Evolutionary conservation across 2,797 vertebrate genomes (phyloP), one percentile per base, ranked within the genome.

Genomic region (Rachycentron canadum): DNA sequence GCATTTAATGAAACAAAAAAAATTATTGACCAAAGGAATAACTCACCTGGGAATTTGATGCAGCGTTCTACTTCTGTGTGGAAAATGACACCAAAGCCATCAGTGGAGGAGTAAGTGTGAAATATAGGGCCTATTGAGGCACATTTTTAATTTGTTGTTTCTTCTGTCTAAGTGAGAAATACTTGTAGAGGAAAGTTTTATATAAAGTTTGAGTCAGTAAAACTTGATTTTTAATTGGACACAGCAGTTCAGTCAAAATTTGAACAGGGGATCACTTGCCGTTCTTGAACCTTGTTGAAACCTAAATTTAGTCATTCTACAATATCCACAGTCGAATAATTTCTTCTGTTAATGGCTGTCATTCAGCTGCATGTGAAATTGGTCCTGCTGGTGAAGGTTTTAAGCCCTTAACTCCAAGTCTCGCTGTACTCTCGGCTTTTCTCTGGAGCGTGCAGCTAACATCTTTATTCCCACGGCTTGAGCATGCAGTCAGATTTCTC

Each of bases 321-420:
- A 63, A 47, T 73, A 53, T 75, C 61, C 38, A 59, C 58, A 60
- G 38, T 26, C 10, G 21, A 61, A 49, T 76, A 4, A 47, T 66
- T 59, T 55, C 30, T 47, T 59, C 13, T 49, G 50, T 59, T 76
- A 73, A 68, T 85, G 53, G 36, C 57, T 47, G 81, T 69, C 70
- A 69, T 67, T 88, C 67, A 56, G 60, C 79, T 73, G 65, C 70
- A 83, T 69, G 64, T 70, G 69, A 86, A 85, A 74, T 73, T 50
- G 5, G 45, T 78, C 56, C 56, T 68, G 67, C 73, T 70, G 73
- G 81, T 26, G 13, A 63, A 72, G 68, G 58, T 71, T 74, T 85
- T 76, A 86, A 79, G 70, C 69, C 72, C 60, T 86, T 78, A 79
- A 86, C 84, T 90, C 66, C 56, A 86, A 75, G 85, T 87, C 84